Evolutionary conservation across 2,888 invertebrate genomes (phyloP).

Genomic region (Fragum sueziense): DNA sequence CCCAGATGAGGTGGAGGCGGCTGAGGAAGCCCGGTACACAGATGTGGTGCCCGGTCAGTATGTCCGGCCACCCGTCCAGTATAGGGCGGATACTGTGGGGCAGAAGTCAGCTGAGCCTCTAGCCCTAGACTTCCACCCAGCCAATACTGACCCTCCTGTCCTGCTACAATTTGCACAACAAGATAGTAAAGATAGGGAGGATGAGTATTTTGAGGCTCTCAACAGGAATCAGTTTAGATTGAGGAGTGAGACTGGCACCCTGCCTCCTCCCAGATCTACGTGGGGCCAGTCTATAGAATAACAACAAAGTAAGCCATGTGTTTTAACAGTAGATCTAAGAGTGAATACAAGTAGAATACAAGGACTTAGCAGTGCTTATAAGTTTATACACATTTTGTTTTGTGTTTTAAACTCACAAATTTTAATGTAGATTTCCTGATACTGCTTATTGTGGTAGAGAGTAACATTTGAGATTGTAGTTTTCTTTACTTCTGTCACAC

Average conservation of each 20-base stretch:
- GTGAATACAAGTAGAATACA: too few species aligned
- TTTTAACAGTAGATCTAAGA: too few species aligned
- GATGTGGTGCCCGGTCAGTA: constrained; percentile 13
- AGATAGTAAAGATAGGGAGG: background rate
- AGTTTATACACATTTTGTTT: too few species aligned
- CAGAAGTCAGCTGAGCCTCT: constrained; percentile 3
- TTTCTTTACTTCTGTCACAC: too few species aligned
- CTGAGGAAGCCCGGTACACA: constrained; percentile 1
- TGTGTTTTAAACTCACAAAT: too few species aligned
- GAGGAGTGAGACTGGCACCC: background rate
- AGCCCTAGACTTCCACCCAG: constrained; percentile 16
- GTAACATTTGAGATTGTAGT: too few species aligned
- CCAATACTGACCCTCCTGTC: constrained; percentile 12
- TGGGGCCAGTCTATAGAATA: constrained; percentile 27
- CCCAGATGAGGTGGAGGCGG: constrained; percentile 22
- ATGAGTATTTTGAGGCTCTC: constrained; percentile 1
- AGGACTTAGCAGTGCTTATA: too few species aligned
- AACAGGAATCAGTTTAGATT: background rate
- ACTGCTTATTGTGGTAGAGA: too few species aligned
- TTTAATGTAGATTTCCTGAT: too few species aligned
- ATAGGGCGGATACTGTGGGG: constrained; percentile 1
- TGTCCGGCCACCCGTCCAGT: constrained; percentile 9
- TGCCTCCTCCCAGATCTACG: background rate
- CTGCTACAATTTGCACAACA: constrained; percentile 3
- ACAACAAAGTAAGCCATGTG: background rate